Conservation (phyloP, 2,797 vertebrate genomes). For the Sphenopsis melanotis region DNA sequence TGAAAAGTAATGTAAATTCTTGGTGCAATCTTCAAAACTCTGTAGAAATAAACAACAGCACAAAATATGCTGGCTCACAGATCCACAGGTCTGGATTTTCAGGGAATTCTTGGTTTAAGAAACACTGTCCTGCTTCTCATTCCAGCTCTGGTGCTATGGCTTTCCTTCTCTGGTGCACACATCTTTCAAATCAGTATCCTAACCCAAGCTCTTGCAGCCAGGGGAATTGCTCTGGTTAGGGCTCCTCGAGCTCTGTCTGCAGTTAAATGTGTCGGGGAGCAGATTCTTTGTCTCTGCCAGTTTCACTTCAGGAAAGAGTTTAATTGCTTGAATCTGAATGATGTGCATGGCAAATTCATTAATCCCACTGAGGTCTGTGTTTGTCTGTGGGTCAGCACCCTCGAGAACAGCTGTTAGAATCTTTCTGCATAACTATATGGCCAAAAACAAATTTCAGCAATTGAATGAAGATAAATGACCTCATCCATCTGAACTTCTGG, state of each 20-base stretch:
- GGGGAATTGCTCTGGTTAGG: background rate
- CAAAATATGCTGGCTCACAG: background rate
- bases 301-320: constrained; percentile 14
- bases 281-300: background rate
- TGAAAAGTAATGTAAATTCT: background rate
- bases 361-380: background rate
- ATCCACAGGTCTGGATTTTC: background rate
- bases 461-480: constrained; percentile 22
- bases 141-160: background rate
- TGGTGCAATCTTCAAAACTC: background rate
- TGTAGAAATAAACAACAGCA: background rate
- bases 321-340: constrained; percentile 32
- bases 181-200: background rate
- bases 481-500: constrained; percentile 9
- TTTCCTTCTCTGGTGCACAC: background rate
- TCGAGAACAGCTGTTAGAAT: background rate
- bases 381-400: constrained; percentile 25
- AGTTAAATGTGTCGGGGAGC: background rate
- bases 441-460: background rate
- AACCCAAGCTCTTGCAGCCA: background rate
- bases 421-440: background rate
- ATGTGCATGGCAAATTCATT: background rate
- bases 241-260: background rate
- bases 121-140: background rate
- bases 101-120: background rate